Conservation (phyloP, 2,888 invertebrate genomes). For the Mantis religiosa region DNA sequence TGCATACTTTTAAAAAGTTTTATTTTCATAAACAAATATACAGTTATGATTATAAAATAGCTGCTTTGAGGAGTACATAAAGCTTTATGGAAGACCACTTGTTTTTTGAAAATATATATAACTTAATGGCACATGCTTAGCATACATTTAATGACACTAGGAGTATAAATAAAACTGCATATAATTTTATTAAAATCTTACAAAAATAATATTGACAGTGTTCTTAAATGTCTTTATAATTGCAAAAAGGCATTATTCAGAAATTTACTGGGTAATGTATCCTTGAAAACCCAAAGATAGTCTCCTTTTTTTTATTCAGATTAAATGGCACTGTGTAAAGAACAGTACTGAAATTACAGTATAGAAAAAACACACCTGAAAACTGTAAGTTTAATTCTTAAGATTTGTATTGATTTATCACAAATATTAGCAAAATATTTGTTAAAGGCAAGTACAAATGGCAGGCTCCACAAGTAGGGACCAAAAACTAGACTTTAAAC, state of each 20-base stretch:
- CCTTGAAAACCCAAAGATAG: background rate
- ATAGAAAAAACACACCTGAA: background rate
- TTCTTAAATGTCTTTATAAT: background rate
- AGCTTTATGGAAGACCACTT: background rate
- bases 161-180: background rate
- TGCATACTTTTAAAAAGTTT: background rate
- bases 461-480: too few relatives aligned
- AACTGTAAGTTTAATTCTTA: too few relatives aligned
- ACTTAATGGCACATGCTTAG: background rate
- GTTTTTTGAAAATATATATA: background rate
- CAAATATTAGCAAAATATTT: too few relatives aligned
- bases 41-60: background rate
- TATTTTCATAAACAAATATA: background rate
- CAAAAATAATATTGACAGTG: background rate
- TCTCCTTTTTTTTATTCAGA: background rate
- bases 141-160: background rate
- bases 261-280: background rate
- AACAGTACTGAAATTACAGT: background rate
- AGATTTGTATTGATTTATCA: too few relatives aligned
- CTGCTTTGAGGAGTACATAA: background rate
- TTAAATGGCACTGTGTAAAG: background rate
- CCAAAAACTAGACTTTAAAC: too few relatives aligned
- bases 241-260: background rate
- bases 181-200: background rate
- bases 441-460: too few relatives aligned